Conservation (phyloP, 2,888 invertebrate genomes). For the Salpingus planirostris region DNA sequence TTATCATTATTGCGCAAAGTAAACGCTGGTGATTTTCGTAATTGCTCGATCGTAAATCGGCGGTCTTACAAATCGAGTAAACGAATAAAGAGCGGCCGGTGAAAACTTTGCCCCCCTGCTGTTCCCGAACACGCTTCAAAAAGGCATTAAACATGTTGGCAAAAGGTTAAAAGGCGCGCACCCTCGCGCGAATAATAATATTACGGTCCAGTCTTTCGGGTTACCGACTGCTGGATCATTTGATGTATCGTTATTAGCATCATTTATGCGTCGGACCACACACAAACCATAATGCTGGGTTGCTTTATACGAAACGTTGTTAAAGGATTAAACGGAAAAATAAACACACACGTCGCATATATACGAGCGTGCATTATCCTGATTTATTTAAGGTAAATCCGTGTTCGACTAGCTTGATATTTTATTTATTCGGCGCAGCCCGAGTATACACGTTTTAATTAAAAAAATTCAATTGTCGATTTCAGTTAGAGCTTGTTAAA, state of each 20-base stretch:
- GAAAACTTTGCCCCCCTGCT: no score
- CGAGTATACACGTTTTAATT: slow-evolving; percentile 15
- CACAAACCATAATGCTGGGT: slow-evolving; percentile 13
- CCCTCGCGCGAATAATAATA: no score
- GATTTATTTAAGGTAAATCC: slow-evolving; percentile 14
- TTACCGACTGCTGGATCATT: slow-evolving; percentile 10
- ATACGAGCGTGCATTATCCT: slow-evolving; percentile 9
- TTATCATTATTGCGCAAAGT: no score
- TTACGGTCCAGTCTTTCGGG: no score
- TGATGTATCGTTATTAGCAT: slow-evolving; percentile 22
- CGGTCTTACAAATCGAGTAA: no score
- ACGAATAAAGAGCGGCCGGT: no score
- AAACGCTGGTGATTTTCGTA: no score
- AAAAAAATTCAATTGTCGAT: slow-evolving; percentile 13
- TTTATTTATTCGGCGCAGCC: slow-evolving; percentile 12
- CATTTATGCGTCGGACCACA: slow-evolving; percentile 19
- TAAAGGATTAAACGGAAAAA: slow-evolving; percentile 13
- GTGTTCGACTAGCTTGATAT: slow-evolving; percentile 10
- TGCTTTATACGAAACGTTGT: background rate
- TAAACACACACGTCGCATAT: slow-evolving; percentile 8
- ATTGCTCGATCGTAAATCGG: no score
- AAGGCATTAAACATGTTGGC: slow-evolving; percentile 12
- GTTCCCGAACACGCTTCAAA: no score
- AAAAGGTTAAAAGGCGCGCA: slow-evolving; percentile 5
- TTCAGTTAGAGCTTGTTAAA: slow-evolving; percentile 11